phyloP scores from a whole-genome alignment of 2,797 vertebrate genomes.

The Sebastes trivittatus region DNA sequence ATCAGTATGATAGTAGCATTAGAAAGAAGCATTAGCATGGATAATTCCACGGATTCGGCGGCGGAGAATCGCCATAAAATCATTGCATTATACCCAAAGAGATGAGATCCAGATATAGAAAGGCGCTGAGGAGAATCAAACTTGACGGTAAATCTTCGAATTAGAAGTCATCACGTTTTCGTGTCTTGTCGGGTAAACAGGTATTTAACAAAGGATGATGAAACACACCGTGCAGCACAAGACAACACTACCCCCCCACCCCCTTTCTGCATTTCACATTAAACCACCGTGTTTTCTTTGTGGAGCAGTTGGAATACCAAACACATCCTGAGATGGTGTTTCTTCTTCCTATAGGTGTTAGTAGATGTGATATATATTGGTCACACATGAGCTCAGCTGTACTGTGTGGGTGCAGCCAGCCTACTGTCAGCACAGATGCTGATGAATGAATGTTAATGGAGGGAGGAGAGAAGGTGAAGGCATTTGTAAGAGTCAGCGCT shows the following conservation, averaged over 20 bases:
- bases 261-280: slow-evolving; percentile 10
- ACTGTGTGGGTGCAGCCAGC: not conserved
- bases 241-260: slow-evolving; percentile 1
- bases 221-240: not conserved
- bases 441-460: slow-evolving; percentile 13
- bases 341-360: not conserved
- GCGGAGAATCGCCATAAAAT: slow-evolving; percentile 82
- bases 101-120: slow-evolving; percentile 79
- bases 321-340: not conserved
- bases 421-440: not conserved
- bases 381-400: not conserved
- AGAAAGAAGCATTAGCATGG: slow-evolving; percentile 83
- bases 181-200: slow-evolving; percentile 72
- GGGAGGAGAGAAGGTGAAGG: not conserved
- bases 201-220: slow-evolving; percentile 67
- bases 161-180: slow-evolving; percentile 68
- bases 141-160: slow-evolving; percentile 73
- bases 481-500: not conserved
- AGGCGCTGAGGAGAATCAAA: slow-evolving; percentile 61
- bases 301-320: slow-evolving; percentile 13
- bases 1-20: slow-evolving; percentile 82
- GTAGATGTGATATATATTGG: slow-evolving; percentile 6
- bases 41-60: slow-evolving; percentile 80
- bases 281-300: slow-evolving; percentile 14
- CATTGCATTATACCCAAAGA: slow-evolving; percentile 75